Percentiles rank a stretch among this genome's conserved stretches.
These are phyloP conservation scores for Amphipoea oculea DNA, from an alignment of 2,888 invertebrate species.

Conservation along the genomic window DNA sequence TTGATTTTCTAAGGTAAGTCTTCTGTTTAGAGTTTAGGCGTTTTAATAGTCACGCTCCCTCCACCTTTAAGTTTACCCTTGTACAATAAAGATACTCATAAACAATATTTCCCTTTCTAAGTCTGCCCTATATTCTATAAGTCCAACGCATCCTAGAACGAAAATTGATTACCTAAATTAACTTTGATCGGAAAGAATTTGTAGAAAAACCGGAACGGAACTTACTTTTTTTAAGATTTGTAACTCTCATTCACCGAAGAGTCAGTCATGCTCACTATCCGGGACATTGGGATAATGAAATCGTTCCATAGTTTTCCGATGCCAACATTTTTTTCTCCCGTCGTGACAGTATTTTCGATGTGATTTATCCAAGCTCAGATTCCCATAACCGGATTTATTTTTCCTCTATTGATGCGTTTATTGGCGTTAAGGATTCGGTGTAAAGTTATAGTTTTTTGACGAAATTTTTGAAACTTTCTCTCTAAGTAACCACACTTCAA, in stretches of 20 bases:
- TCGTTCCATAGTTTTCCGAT: constrained; percentile 82
- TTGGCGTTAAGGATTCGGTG: constrained; percentile 67
- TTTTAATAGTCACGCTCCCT: neutral
- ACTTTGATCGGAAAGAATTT: constrained; percentile 51
- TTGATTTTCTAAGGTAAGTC: neutral
- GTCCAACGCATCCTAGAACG: constrained; percentile 19
- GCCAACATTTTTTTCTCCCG: constrained; percentile 80
- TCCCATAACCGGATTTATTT: constrained; percentile 88
- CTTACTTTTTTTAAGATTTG: constrained; percentile 63
- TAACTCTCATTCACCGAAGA: constrained; percentile 70
- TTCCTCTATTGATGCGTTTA: constrained; percentile 76
- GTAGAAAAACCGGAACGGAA: constrained; percentile 56
- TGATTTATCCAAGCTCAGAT: constrained; percentile 85
- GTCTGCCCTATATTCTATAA: neutral
- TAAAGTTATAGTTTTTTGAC: constrained; percentile 48
- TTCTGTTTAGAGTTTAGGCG: neutral
- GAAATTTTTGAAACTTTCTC: constrained; percentile 49
- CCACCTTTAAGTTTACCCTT: neutral
- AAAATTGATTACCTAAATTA: constrained; percentile 50
- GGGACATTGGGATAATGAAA: constrained; percentile 82
- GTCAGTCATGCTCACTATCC: constrained; percentile 81
- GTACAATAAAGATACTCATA: neutral
- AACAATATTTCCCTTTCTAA: constrained; percentile 1
- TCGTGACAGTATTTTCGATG: constrained; percentile 89
- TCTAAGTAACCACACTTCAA: neutral